These are phyloP conservation scores for Callosobruchus maculatus DNA, from an alignment of 2,888 invertebrate species.

Conservation along the genomic window DNA sequence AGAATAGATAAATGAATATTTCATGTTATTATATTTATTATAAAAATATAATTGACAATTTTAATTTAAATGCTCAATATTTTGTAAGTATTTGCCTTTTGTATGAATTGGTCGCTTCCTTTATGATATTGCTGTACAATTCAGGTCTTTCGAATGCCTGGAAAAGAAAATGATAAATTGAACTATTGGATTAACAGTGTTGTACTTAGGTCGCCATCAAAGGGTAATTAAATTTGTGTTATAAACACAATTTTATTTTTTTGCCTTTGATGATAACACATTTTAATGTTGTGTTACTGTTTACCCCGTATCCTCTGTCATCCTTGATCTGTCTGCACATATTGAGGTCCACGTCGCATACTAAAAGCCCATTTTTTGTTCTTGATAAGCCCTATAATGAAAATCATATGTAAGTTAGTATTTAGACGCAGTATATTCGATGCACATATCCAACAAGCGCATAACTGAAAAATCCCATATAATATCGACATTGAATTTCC, in stretches of 20 bases:
- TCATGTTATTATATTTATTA: neutral
- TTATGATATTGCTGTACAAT: neutral
- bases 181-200: no score
- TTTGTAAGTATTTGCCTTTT: neutral
- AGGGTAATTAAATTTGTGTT: no score
- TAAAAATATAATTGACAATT: neutral
- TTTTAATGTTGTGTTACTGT: neutral
- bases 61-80: neutral
- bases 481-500: no score
- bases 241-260: no score
- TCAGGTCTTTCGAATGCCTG: neutral
- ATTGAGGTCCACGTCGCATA: constrained; percentile 89
- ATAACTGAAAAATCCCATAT: no score
- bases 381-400: constrained; percentile 28
- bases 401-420: neutral
- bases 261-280: no score
- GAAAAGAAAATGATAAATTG: neutral
- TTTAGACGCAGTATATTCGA: no score
- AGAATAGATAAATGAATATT: neutral
- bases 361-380: constrained; percentile 64
- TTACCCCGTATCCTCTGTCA: constrained; percentile 84
- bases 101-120: neutral
- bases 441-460: no score
- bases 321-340: constrained; percentile 91
- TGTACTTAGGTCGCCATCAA: no score